Percentiles rank a stretch among this genome's conserved stretches.
Conservation (phyloP, 2,797 vertebrate species). For the Alexandromys oeconomus region DNA sequence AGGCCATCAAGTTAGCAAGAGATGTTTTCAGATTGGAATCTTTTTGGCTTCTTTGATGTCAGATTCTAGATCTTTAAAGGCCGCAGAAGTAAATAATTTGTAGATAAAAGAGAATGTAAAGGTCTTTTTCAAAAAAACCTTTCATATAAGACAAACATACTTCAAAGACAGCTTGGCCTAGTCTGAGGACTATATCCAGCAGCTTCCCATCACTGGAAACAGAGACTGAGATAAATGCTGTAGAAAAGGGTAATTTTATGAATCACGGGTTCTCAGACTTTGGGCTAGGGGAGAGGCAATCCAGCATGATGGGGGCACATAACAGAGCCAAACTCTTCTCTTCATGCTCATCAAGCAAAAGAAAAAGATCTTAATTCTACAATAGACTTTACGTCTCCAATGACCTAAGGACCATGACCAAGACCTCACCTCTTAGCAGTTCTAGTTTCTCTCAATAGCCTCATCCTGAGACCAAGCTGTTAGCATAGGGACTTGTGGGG, state of each 20-base stretch:
- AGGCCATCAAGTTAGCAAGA: neutral
- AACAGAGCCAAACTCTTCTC: neutral
- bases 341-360: neutral
- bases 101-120: constrained; percentile 17
- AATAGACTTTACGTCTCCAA: accelerated
- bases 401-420: neutral
- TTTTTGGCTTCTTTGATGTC: constrained; percentile 20
- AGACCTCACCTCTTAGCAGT: neutral
- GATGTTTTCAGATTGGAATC: neutral
- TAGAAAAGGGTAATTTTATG: neutral
- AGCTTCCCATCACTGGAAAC: neutral
- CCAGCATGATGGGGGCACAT: neutral
- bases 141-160: neutral
- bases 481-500: neutral
- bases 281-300: neutral
- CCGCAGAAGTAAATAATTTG: neutral
- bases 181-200: neutral
- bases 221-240: neutral
- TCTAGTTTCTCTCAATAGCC: neutral
- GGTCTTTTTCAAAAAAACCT: neutral
- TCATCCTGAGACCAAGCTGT: neutral
- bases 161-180: neutral
- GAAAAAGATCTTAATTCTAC: neutral
- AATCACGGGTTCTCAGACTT: neutral
- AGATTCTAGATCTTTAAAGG: constrained; percentile 44